Evolutionary conservation across 1,140 invertebrate species (phyloP), one percentile per base, ranked within the genome.

Genomic region (Phthorimaea operculella): DNA sequence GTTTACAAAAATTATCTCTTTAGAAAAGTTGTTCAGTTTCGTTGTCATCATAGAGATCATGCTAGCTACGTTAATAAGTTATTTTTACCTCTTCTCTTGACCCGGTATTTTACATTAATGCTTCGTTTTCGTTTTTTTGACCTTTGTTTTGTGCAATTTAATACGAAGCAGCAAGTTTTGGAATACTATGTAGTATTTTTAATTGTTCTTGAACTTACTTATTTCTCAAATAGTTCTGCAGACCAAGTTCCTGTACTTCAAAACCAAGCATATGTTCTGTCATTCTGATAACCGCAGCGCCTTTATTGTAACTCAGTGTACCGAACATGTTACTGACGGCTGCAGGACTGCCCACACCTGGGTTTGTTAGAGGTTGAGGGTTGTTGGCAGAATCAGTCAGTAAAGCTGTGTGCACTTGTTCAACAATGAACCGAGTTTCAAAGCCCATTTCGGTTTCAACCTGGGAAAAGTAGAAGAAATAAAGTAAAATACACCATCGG

Each of bases 251-350:
- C 70, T 94, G 93, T 1, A 87, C 86, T 0, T 85, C 74, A 33
- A 86, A 76, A 4, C 91, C 90, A n/a, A 95, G 82, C 33, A 92
- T 88, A 66, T 92, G 88, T 60, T 90, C 86, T 66, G 93, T 90
- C 94, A 95, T 95, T 57, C 92, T 86, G 14, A 95, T 90, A 11
- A 96, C 74, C 10, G 89, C 84, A 1, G 88, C 92, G 17, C 89
- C 90, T 73, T 91, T 91, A 52, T 87, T 88, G 59, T 91, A 91
- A 0, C 87, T 87, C 51, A 91, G 87, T 11, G 78, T 83, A 15
- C 87, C 86, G 59, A 91, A 91, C 79, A 89, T 90, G 7, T 71
- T 71, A 5, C 77, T 72, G 0, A 90, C 79, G 53, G 89, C 76
- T 0, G 63, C 68, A 0, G 87, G 86, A 9, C 83, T 87, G 52